phyloP scores from a whole-genome alignment of 2,797 vertebrate genomes.

The Alectoris magna region DNA sequence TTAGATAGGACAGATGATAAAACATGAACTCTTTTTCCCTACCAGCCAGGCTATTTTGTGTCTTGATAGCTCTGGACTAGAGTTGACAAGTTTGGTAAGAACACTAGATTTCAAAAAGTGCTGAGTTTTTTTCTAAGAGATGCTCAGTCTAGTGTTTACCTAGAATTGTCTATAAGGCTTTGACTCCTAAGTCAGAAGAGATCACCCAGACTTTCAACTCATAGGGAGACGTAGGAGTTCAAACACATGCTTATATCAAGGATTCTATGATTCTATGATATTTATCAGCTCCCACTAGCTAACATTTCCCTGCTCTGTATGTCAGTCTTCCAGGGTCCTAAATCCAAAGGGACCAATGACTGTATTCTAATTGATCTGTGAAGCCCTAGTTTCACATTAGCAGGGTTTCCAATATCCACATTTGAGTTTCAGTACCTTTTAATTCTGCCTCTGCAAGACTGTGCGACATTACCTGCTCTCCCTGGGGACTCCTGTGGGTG shows the following conservation, averaged over 20 bases:
- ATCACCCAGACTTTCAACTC: background rate
- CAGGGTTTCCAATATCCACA: background rate
- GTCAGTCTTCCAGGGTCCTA: background rate
- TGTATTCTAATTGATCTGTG: background rate
- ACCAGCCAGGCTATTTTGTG: background rate
- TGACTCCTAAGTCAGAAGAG: background rate
- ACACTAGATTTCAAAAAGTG: background rate
- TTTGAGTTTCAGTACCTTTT: background rate
- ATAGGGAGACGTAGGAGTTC: background rate
- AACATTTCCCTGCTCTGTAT: background rate
- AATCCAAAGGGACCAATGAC: background rate
- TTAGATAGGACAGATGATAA: background rate
- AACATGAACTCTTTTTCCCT: background rate
- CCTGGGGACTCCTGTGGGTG: background rate
- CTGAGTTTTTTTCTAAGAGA: background rate
- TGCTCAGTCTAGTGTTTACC: background rate
- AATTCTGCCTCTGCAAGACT: background rate
- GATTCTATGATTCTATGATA: fast-evolving
- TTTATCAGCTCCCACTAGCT: background rate
- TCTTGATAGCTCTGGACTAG: background rate
- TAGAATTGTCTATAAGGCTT: fast-evolving
- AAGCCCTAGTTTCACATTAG: background rate
- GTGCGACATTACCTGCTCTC: background rate
- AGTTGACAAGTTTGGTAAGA: background rate
- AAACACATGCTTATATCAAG: background rate